Base-by-base conservation (phyloP, 2,113 vertebrate species). In the Ptilorrhoa leucosticta region DNA sequence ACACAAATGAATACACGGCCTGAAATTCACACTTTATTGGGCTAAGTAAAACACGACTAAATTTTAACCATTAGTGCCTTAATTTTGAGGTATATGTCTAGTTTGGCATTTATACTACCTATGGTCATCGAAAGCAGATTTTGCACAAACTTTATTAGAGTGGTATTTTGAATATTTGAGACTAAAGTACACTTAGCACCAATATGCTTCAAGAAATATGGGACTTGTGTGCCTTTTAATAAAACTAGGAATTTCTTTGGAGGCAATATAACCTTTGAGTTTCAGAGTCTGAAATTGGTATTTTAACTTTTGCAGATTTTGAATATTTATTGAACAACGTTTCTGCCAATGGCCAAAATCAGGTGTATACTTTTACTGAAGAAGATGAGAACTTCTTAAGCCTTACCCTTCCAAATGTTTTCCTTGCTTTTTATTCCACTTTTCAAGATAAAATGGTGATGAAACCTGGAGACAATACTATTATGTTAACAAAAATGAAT, bases 171-270 rank as follows among this genome's bases (percentile, higher is more conserved):
- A 91, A 27, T 51, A 68, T 30, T 61, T 44, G 14, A 18, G 2
- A 4, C 2, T 40, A 68, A 73, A 60, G 6, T 57, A 33, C 13
- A 26, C 2, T 22, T 56, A 31, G 7, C 7, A 78, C 3, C 9
- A 30, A 33, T 28, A 40, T 0, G 1, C 15, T 42, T 78, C 11
- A 66, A 60, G 33, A 71, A 80, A 58, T 50, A 68, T 9, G 7
- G 6, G 23, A 22, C 3, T 35, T 79, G 1, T 2, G 0, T 45
- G 7, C 1, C 10, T 76, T 77, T 61, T 40, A 57, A 57, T 44
- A 70, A 65, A 56, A 31, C 1, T 35, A 33, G 3, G 3, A 28
- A 31, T 48, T 70, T 40, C 1, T 71, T 30, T 58, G 26, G 0
- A 9, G 50, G 6, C 7, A 33, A 4, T 31, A 30, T 44, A 79